Base-by-base conservation (phyloP, 2,888 invertebrate species). In the Rhogogaster chlorosoma region DNA sequence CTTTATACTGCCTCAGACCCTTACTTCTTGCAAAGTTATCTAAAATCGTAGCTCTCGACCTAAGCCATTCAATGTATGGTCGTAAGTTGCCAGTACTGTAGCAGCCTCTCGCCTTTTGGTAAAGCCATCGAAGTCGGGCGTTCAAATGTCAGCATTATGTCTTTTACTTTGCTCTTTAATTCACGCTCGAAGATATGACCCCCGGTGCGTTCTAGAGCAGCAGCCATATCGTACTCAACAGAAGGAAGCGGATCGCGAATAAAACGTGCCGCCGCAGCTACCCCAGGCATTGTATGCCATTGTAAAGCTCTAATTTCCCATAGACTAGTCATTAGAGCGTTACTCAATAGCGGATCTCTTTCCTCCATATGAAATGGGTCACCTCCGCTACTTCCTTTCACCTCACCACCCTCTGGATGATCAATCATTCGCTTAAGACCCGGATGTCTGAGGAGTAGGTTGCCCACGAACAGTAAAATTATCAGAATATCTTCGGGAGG, bases 281-380 rank as follows among this genome's bases (percentile, higher is more conserved):
- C 96, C 86, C 95, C 95, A 4, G 98, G 97, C 88, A 96, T 91
- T 15, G 95, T 95, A 92, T 98, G 98, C 87, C 95, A 94, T 91
- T 97, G 96, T 87, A 99, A 94, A 15, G 97, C 96, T 89, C 96
- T 95, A 86, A 98, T 95, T 94, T 99, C 99, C 99, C 99, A 99
- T 84, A 99, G 95, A 77, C 97, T 98, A 91, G 99, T 98, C 86
- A 97, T 96, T 6, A 98, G 94, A 0, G 99, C 99, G 88, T 96
- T 96, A 10, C 98, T 96, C 90, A 96, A 95, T 1, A 95, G 93
- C 0, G 98, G 98, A 92, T 98, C 97, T 6, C 95, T 93, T 94
- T 98, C 98, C 86, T 97, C 96, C 95, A 96, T 96, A 87, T 97
- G 94, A 94, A 96, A 99, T 0, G 99, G 99, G 94, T 99, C 99